These are phyloP conservation scores for Platyscapa corneri DNA, from an alignment of 1,140 invertebrate species.

Conservation along the genomic window DNA sequence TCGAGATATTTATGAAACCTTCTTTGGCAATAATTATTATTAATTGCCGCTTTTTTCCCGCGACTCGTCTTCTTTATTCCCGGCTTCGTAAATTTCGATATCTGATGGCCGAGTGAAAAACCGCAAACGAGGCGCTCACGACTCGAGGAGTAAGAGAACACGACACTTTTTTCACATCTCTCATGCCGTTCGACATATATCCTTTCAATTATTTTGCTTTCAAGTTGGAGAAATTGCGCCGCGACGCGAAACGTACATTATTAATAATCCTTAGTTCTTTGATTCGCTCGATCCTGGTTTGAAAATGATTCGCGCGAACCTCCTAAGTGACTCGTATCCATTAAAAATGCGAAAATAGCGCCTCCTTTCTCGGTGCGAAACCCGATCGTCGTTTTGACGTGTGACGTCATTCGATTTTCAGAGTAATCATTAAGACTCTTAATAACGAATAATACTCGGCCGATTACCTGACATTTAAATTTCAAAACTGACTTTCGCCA, in stretches of 20 bases:
- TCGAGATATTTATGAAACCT: background rate
- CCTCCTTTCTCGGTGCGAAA: background rate
- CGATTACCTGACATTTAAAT: slow-evolving; percentile 13
- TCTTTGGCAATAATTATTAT: background rate
- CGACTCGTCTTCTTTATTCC: background rate
- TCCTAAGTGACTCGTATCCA: background rate
- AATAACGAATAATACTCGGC: background rate
- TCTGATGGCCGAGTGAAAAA: background rate
- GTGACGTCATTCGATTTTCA: background rate
- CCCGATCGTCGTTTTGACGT: background rate
- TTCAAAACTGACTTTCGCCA: background rate
- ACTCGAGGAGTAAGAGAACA: background rate
- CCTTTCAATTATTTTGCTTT: slow-evolving; percentile 4
- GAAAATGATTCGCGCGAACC: background rate
- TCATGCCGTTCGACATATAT: background rate
- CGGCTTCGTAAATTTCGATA: background rate
- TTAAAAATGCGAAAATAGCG: background rate
- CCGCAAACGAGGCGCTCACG: background rate
- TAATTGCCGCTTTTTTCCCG: background rate
- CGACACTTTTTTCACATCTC: background rate
- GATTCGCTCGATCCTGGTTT: background rate
- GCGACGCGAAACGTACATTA: background rate
- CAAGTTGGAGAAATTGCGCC: background rate
- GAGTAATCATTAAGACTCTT: slow-evolving; percentile 11
- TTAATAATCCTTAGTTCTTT: background rate